phyloP scores from a whole-genome alignment of 30 jellyfish, hydroid and myxozoan genomes.

The Pelagia noctiluca region DNA sequence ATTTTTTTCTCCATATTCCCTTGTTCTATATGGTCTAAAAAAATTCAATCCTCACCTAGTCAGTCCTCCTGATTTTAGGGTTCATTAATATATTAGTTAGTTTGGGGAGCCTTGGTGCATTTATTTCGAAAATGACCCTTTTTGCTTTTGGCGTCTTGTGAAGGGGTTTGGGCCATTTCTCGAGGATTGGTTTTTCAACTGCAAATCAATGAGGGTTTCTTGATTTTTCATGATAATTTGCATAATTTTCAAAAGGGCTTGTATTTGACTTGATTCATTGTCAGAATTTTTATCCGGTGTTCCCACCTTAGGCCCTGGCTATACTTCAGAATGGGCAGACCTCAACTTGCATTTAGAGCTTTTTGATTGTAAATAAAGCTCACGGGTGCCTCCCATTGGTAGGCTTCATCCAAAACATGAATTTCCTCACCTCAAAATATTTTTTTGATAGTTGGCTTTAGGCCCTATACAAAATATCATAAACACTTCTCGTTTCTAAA shows the following conservation, averaged over 20 bases:
- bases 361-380: constrained; percentile 19
- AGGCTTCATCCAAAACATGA: constrained; percentile 15
- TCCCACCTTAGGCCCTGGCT: too few species aligned
- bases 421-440: constrained; percentile 38
- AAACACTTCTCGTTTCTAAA: constrained; percentile 14
- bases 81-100: too few species aligned
- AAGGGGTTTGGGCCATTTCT: constrained; percentile 4
- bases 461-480: too few species aligned
- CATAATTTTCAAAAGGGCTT: constrained; percentile 3
- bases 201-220: constrained; percentile 1
- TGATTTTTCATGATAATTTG: constrained; percentile 24
- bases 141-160: not conserved
- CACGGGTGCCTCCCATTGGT: constrained; percentile 36
- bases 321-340: not conserved
- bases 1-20: too few species aligned
- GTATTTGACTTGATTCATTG: not conserved
- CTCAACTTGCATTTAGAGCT: constrained; percentile 17
- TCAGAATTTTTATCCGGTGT: too few species aligned
- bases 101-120: not conserved
- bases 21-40: too few species aligned
- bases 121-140: too few species aligned
- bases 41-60: too few species aligned
- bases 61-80: too few species aligned
- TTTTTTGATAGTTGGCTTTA: constrained; percentile 43
- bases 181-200: not conserved